Evolutionary conservation across 2,797 vertebrate genomes (phyloP).

Genomic region (Xerus rutilus): DNA sequence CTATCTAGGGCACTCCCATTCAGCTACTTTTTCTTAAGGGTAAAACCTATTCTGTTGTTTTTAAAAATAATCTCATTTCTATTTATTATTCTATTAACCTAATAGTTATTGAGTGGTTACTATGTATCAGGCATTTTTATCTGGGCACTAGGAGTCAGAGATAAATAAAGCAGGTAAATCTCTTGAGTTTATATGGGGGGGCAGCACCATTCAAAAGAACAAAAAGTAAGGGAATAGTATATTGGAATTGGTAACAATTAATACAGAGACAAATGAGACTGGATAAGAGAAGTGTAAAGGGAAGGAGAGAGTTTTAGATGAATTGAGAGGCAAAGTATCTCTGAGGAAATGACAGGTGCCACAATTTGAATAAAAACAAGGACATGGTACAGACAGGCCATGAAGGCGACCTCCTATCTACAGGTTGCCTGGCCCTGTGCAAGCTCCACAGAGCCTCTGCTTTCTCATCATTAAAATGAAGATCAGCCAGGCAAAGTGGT

Average conservation of each 20-base stretch:
- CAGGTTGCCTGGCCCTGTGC: background rate
- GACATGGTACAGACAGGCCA: background rate
- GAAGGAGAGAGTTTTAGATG: background rate
- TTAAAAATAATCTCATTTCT: background rate
- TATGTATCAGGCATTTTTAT: background rate
- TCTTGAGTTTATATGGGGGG: background rate
- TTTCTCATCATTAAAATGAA: background rate
- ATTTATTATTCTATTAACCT: background rate
- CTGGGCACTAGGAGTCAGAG: background rate
- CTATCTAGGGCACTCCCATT: background rate
- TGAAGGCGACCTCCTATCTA: background rate
- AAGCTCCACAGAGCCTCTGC: background rate
- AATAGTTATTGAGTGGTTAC: background rate
- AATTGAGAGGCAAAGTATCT: background rate
- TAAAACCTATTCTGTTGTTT: background rate
- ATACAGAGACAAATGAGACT: background rate
- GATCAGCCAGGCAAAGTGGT: background rate
- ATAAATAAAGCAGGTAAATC: background rate
- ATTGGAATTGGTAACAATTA: background rate
- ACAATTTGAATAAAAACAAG: background rate
- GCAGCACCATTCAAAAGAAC: background rate
- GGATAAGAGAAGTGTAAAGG: background rate
- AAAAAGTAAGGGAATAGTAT: background rate
- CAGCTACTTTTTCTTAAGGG: background rate
- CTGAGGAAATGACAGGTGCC: background rate